Conservation (phyloP, 2,113 vertebrate species). For the Tyrannus savana region DNA sequence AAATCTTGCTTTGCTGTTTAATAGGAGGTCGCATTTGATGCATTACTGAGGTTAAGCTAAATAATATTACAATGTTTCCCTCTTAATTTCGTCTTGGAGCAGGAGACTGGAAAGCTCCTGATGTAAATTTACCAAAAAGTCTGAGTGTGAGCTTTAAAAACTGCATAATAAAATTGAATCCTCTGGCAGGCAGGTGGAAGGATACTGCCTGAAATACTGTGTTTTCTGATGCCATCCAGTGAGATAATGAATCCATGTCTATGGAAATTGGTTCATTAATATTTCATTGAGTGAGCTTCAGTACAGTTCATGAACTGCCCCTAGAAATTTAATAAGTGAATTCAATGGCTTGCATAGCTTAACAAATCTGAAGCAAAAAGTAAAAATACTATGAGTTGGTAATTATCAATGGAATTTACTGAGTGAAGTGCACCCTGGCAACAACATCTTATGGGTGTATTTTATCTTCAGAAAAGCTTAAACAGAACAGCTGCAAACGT, state of each 20-base stretch:
- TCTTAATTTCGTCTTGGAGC: slow-evolving; percentile 28
- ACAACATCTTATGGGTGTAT: background rate
- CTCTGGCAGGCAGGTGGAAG: slow-evolving; percentile 63
- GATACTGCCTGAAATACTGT: slow-evolving; percentile 65
- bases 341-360: slow-evolving; percentile 71
- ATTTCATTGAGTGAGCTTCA: slow-evolving; percentile 76
- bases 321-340: slow-evolving; percentile 76
- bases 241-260: slow-evolving; percentile 77
- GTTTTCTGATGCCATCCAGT: slow-evolving; percentile 71
- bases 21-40: background rate
- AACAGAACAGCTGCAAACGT: background rate
- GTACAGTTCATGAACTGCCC: slow-evolving; percentile 73
- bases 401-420: background rate
- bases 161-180: slow-evolving; percentile 63
- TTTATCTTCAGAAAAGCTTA: background rate
- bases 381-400: background rate
- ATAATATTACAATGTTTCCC: slow-evolving; percentile 15
- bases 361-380: slow-evolving; percentile 61
- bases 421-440: background rate
- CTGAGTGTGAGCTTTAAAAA: slow-evolving; percentile 52
- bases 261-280: slow-evolving; percentile 82
- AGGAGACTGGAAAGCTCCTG: slow-evolving; percentile 38
- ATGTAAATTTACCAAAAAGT: slow-evolving; percentile 51
- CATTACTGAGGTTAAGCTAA: slow-evolving; percentile 14
- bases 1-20: background rate